These are phyloP conservation scores for Coenonympha glycerion DNA, from an alignment of 2,888 invertebrate genomes.

Conservation along the genomic window DNA sequence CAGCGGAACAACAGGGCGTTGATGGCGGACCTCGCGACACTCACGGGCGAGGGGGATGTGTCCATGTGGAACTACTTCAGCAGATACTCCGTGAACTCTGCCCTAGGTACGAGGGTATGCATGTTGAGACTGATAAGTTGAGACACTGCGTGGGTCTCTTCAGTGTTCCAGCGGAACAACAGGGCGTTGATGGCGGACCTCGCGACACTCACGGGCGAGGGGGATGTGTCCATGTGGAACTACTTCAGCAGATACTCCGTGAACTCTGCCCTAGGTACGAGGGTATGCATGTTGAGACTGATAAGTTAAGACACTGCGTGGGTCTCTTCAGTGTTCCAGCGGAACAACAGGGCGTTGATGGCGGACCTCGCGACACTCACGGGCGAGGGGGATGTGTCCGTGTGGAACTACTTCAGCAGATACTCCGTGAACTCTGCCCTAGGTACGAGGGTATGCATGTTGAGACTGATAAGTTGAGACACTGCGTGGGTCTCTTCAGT, in stretches of 20 bases:
- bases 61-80: conserved; percentile 40
- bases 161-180: no score
- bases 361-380: conserved; percentile 20
- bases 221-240: conserved; percentile 38
- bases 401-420: conserved; percentile 39
- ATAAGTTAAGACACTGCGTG: no score
- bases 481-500: no score
- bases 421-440: conserved; percentile 46
- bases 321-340: no score
- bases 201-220: conserved; percentile 24
- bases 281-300: neutral
- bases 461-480: no score
- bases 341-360: no score
- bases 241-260: conserved; percentile 40
- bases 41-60: conserved; percentile 30
- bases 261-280: conserved; percentile 43
- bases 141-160: no score
- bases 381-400: conserved; percentile 32
- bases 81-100: no score
- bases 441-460: conserved; percentile 30
- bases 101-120: no score
- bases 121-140: no score
- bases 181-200: no score
- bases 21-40: conserved; percentile 32
- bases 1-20: conserved; percentile 20